Evolutionary conservation across 2,888 invertebrate species (phyloP), one percentile per base, ranked within the genome.

Genomic region (Dasypogon diadema): DNA sequence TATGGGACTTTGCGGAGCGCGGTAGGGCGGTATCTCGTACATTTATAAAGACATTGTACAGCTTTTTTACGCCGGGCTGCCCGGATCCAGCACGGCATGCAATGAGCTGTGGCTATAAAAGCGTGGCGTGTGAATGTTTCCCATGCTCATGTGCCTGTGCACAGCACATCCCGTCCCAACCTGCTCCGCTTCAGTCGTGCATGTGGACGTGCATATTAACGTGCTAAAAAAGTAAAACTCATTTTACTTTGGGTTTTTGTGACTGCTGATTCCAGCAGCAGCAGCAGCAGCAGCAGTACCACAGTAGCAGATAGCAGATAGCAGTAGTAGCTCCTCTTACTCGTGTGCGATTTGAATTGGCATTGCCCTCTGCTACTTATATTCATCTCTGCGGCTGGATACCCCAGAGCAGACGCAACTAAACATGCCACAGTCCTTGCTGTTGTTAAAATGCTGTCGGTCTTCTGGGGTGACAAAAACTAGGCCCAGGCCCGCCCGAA

Each of bases 41-140:
- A 48, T 70, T 70, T 70, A 70, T 70, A 70, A 70, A 70, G 70
- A 70, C 54, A 70, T 70, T 54, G 54, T 54, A 54, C 70, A 70
- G 21, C 30, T 30, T 70, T 54, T 70, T 70, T 70, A 21, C 42
- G 21, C 10, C 54, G 21, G 14, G 12, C 2, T 16, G 54, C 51
- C 18, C 54, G 34, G 70, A 70, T 54, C 70, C 51, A 70, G 70
- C 54, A 48, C 30, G 37, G 54, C 54, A 65, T 70, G 70, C 51
- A 70, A 24, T 46, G 42, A 42, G 22, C 22, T 21, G 54, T 54
- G 70, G 51, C 51, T 54, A 21, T 70, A 30, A 46, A 30, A 70
- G 34, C 54, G 54, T 70, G 30, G 30, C 54, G 70, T 46, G 48
- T 48, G 48, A 68, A 68, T 68, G 65, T 68, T 68, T 48, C 48